Percentiles rank a stretch among this genome's conserved stretches.
Evolutionary conservation across 1,140 invertebrate species (phyloP).

Genomic region (Cotesia chilonis): DNA sequence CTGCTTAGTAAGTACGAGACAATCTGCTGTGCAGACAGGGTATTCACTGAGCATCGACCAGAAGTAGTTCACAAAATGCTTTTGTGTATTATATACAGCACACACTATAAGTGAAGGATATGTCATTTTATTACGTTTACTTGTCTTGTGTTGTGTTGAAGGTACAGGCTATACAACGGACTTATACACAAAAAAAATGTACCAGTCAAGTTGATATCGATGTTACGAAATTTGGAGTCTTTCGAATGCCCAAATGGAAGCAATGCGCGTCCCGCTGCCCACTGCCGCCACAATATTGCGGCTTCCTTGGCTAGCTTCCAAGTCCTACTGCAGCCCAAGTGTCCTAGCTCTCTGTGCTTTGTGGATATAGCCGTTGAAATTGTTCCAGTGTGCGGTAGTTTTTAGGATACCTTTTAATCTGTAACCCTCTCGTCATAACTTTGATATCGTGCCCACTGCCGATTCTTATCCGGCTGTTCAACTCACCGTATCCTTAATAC

Average conservation of each 20-base stretch:
- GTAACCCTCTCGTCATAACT: constrained; percentile 17
- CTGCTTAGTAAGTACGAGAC: constrained; percentile 38
- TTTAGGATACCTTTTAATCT: constrained; percentile 31
- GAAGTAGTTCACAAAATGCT: not conserved
- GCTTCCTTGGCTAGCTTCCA: constrained; percentile 26
- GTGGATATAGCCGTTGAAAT: not conserved
- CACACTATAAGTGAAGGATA: not conserved
- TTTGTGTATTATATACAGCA: not conserved
- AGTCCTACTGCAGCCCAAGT: constrained; percentile 26
- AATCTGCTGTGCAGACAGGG: constrained; percentile 25
- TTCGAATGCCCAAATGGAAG: constrained; percentile 14
- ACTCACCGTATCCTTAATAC: not conserved
- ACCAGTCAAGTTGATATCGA: constrained; percentile 22
- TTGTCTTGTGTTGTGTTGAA: not conserved
- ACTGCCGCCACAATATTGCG: constrained; percentile 38
- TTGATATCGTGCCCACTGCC: not conserved
- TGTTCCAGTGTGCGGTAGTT: constrained; percentile 7
- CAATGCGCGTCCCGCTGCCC: constrained; percentile 12
- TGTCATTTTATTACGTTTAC: not conserved
- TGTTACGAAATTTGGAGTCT: constrained; percentile 9
- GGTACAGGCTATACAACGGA: not conserved
- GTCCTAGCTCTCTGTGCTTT: constrained; percentile 13
- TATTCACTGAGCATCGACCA: constrained; percentile 1
- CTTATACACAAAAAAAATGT: constrained; percentile 8
- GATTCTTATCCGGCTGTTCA: constrained; percentile 6